Evolutionary conservation across 1,140 invertebrate genomes (phyloP).

Genomic region (Drosophila elegans): DNA sequence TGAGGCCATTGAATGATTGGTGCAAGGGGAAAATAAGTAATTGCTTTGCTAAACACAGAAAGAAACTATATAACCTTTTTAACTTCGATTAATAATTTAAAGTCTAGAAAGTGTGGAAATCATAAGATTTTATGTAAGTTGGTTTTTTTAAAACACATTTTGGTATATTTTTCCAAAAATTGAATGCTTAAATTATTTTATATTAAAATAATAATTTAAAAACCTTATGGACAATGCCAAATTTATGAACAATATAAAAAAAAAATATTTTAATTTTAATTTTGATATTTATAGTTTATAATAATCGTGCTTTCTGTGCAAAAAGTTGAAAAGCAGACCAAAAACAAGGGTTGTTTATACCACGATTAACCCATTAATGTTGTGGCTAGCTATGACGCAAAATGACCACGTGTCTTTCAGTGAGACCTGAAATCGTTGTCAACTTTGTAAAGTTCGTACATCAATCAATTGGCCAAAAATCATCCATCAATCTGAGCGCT

Average conservation of each 20-base stretch:
- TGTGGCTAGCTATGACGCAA: background rate
- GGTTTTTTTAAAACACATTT: no score
- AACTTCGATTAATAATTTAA: no score
- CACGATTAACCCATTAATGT: conserved; percentile 29
- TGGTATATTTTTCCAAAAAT: no score
- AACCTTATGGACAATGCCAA: no score
- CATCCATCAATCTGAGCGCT: conserved; percentile 50
- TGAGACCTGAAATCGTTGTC: conserved; percentile 48
- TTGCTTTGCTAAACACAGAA: conserved; percentile 29
- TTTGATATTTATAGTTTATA: no score
- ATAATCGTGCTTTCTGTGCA: background rate
- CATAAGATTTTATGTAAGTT: no score
- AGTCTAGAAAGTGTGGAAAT: no score
- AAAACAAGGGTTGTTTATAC: background rate
- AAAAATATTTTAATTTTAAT: background rate
- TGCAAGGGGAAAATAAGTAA: conserved; percentile 54
- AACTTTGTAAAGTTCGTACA: conserved; percentile 39
- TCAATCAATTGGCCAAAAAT: conserved; percentile 57
- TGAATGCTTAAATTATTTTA: no score
- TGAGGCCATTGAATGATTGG: conserved; percentile 16
- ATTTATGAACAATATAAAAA: no score
- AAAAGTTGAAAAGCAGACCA: background rate
- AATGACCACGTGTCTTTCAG: conserved; percentile 5
- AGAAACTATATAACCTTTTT: background rate
- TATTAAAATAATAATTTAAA: background rate